These are phyloP conservation scores for Caenorhabditis sp. DNA, from an alignment of 2,888 invertebrate genomes.

Conservation along the genomic window DNA sequence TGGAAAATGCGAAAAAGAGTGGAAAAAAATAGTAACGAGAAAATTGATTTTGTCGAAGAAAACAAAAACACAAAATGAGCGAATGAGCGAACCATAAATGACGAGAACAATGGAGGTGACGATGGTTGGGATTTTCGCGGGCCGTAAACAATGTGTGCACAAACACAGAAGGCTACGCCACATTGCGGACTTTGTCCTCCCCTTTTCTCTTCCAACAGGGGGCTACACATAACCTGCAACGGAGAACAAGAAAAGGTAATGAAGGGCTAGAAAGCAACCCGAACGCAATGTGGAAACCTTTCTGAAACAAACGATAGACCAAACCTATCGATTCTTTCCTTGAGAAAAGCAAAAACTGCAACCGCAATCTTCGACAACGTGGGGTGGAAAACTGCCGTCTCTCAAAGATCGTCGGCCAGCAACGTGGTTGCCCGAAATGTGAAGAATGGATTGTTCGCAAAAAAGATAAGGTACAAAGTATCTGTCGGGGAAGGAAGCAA, in stretches of 20 bases:
- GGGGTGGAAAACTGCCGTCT: constrained; percentile 24
- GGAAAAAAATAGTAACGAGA: neutral
- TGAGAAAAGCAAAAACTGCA: neutral
- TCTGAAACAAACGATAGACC: neutral
- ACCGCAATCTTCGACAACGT: constrained; percentile 14
- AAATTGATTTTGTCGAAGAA: neutral
- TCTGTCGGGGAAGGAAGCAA: constrained; percentile 19
- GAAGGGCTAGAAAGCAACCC: neutral
- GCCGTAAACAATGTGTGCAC: constrained; percentile 8
- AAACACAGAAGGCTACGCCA: constrained; percentile 41
- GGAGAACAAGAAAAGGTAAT: neutral
- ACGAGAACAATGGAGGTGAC: neutral
- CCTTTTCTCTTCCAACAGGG: neutral
- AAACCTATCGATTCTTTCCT: neutral
- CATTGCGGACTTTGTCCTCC: constrained; percentile 48
- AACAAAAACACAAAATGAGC: neutral
- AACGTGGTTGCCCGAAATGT: constrained; percentile 57
- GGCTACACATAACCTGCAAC: constrained; percentile 25
- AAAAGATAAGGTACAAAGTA: constrained; percentile 63
- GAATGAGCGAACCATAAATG: neutral
- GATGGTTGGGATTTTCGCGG: neutral
- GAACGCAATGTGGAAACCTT: neutral
- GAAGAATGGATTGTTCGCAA: constrained; percentile 56
- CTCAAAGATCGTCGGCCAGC: constrained; percentile 61
- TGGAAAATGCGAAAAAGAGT: no score